These are phyloP conservation scores for Yponomeuta malinellus DNA, from an alignment of 2,888 invertebrate species.

Conservation along the genomic window DNA sequence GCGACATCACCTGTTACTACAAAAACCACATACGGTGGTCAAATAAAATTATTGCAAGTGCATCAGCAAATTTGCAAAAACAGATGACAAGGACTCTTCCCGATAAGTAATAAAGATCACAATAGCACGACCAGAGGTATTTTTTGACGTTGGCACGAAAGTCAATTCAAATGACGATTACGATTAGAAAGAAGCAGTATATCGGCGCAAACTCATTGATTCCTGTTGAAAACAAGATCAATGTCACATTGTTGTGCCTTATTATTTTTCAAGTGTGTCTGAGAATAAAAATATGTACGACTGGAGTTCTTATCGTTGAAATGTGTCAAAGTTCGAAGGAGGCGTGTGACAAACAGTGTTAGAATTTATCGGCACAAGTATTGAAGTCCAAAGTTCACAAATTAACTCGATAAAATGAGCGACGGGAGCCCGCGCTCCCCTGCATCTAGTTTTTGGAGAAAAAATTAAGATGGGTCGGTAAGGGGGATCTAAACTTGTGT, in stretches of 20 bases:
- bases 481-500: too few relatives aligned
- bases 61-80: not conserved
- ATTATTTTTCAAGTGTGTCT: not conserved
- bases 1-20: not conserved
- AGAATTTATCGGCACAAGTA: too few relatives aligned
- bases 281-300: too few relatives aligned
- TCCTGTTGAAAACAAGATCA: not conserved
- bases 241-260: not conserved
- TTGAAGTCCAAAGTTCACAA: too few relatives aligned
- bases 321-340: too few relatives aligned
- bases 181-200: not conserved
- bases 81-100: not conserved
- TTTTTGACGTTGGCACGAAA: not conserved
- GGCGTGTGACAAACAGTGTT: too few relatives aligned
- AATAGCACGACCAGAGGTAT: not conserved
- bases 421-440: too few relatives aligned
- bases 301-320: too few relatives aligned
- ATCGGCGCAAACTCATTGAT: not conserved
- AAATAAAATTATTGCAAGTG: not conserved
- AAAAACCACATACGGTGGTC: not conserved
- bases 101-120: not conserved
- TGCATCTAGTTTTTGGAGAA: too few relatives aligned
- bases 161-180: not conserved
- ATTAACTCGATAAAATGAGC: too few relatives aligned
- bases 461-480: too few relatives aligned